Evolutionary conservation across 2,797 vertebrate genomes (phyloP).

Genomic region (Premnoplex brunnescens): DNA sequence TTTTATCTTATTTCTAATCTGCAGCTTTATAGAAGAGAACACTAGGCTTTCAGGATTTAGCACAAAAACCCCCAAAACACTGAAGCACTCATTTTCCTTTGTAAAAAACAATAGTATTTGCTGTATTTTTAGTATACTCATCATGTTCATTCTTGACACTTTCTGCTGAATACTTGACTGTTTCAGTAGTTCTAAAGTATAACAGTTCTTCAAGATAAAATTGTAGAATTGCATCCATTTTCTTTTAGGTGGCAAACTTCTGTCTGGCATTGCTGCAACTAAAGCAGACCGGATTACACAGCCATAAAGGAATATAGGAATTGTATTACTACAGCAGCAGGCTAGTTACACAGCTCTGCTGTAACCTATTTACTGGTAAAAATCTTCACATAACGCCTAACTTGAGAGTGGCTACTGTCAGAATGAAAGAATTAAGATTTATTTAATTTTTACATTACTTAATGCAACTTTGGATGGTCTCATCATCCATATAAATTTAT

Average conservation of each 20-base stretch:
- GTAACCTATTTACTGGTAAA: neutral
- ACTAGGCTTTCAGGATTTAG: neutral
- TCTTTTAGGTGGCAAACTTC: neutral
- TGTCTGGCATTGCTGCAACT: neutral
- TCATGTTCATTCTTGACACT: neutral
- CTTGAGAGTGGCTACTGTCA: neutral
- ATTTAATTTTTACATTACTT: neutral
- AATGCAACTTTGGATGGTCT: neutral
- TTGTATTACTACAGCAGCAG: neutral
- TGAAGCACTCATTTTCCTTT: neutral
- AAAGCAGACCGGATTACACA: neutral
- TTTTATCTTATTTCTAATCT: neutral
- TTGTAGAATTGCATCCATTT: neutral
- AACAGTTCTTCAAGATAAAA: neutral
- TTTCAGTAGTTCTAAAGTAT: neutral
- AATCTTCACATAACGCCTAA: neutral
- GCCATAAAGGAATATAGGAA: neutral
- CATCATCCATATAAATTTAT: neutral
- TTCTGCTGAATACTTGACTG: neutral
- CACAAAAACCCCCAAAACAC: too few relatives aligned
- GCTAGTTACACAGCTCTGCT: neutral
- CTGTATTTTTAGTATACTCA: neutral
- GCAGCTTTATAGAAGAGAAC: neutral
- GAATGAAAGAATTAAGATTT: neutral
- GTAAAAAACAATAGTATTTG: neutral